Evolutionary conservation across 2,888 invertebrate genomes (phyloP), one percentile per base, ranked within the genome.

Genomic region (Catocala nupta): DNA sequence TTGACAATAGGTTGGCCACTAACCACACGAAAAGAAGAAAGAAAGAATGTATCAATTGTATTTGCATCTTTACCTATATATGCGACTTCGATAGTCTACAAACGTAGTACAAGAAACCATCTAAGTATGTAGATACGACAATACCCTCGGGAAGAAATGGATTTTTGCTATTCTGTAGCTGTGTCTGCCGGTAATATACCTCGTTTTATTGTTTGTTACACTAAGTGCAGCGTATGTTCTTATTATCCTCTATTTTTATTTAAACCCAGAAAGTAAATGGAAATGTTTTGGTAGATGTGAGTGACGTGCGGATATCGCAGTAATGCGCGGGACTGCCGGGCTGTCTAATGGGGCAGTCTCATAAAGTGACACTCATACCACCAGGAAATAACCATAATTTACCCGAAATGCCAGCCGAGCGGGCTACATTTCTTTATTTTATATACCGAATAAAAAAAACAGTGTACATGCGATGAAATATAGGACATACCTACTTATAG

Each of bases 241-340:
- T 59, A 74, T 63, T 56, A 55, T 63, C 65, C 48, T 36, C 45
- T 55, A 61, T 44, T 51, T 61, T 48, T 68, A 66, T 70, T 70
- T 66, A 67, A 69, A 73, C 73, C 68, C 49, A 9, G 55, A 25
- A 36, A 50, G 49, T 39, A 60, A 52, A 58, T 52, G 70, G 66
- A 71, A 71, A 71, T 67, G 72, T 76, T 47, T n/a, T 42, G 13
- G 65, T 68, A 62, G 59, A 68, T 62, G 62, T 69, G 64, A 77
- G 65, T 75, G 71, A 73, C 69, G 66, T 74, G 73, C 51, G 49
- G 33, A 71, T 63, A 53, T 42, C 39, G 59, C 57, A 68, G 57
- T 71, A 59, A 72, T 70, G 51, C 57, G 50, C 4, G 25, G 59
- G 68, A 60, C 42, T 45, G 45, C 36, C 48, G 51, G 52, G 60